A percentile compares a stretch with the other conserved stretches of the same genome.
Conservation (phyloP, 1,140 invertebrate genomes). For the Meloidogyne hapla region DNA sequence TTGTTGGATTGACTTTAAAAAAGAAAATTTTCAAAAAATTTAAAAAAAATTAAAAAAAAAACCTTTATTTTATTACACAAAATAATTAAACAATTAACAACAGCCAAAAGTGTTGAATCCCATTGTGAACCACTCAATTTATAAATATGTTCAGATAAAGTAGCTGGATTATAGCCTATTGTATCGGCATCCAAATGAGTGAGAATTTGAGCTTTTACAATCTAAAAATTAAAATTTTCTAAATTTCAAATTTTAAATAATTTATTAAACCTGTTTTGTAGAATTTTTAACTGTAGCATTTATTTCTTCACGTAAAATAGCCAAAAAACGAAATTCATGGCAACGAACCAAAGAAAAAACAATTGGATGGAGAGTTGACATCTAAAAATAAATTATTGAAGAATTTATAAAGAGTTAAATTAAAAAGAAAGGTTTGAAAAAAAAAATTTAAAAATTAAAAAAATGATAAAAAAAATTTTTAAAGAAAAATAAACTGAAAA, state of each 20-base stretch:
- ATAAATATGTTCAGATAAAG: conserved; percentile 19
- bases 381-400: neutral
- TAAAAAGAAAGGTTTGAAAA: no score
- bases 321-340: conserved; percentile 61
- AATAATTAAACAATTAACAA: conserved; percentile 16
- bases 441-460: no score
- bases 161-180: conserved; percentile 52
- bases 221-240: conserved; percentile 21
- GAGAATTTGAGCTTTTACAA: conserved; percentile 52
- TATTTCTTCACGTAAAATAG: conserved; percentile 55
- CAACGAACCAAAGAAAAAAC: conserved; percentile 64
- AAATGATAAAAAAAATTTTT: no score
- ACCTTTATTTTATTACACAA: conserved; percentile 17
- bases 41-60: conserved; percentile 53
- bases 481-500: no score
- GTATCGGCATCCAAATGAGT: conserved; percentile 27
- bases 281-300: conserved; percentile 58
- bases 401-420: no score
- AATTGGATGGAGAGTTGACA: conserved; percentile 34
- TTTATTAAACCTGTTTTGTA: conserved; percentile 49
- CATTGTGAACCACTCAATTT: conserved; percentile 4
- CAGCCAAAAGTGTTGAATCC: conserved; percentile 10
- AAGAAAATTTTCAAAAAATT: neutral
- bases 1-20: conserved; percentile 16
- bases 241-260: neutral